A percentile compares a stretch with the other conserved stretches of the same genome.
Conservation (phyloP, 2,113 vertebrate genomes). For the Smithornis capensis region DNA sequence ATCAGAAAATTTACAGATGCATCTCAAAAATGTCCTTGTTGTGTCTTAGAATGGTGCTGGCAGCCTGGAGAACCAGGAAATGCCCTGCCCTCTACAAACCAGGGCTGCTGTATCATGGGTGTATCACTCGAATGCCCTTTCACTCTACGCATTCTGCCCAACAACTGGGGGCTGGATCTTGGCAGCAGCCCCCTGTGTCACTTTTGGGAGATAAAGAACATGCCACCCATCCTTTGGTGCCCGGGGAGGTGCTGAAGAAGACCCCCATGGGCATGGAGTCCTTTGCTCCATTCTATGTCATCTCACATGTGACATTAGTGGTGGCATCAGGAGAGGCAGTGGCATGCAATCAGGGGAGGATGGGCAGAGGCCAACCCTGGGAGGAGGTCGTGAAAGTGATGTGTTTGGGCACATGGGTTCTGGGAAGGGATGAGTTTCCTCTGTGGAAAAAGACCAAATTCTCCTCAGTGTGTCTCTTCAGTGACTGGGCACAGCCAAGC, state of each 20-base stretch:
- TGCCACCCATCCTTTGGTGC: too few species aligned
- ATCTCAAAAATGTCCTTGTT: not conserved
- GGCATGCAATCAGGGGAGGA: not conserved
- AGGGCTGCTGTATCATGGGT: not conserved
- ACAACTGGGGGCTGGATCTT: not conserved
- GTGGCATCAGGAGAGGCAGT: not conserved
- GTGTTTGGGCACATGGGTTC: not conserved
- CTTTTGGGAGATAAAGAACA: not conserved
- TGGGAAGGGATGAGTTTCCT: not conserved
- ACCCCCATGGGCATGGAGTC: rapidly evolving
- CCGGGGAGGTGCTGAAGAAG: not conserved
- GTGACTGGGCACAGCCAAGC: rapidly evolving
- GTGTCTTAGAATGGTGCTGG: not conserved
- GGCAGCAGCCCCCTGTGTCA: not conserved
- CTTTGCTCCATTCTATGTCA: not conserved
- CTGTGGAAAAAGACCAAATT: not conserved
- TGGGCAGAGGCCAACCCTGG: not conserved
- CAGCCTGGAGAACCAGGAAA: not conserved
- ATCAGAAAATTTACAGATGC: not conserved
- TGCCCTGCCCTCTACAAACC: rapidly evolving
- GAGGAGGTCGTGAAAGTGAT: not conserved
- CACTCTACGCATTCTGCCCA: not conserved
- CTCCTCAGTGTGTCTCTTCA: rapidly evolving
- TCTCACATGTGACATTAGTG: rapidly evolving
- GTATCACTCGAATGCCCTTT: not conserved